Conservation (phyloP, 1,140 invertebrate species). For the Galleria mellonella region DNA sequence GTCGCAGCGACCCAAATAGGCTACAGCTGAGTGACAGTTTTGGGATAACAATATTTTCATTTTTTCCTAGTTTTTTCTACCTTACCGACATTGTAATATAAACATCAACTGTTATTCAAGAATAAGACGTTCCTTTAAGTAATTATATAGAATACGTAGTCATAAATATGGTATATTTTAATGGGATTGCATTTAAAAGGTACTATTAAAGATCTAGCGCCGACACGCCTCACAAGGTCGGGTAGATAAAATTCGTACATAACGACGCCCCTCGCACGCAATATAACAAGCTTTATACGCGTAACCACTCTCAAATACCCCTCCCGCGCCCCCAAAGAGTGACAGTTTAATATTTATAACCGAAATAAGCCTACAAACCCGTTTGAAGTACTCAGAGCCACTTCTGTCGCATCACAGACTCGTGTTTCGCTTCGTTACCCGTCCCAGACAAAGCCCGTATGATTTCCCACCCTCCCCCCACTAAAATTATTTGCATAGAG, state of each 20-base stretch:
- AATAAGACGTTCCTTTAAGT: too few species aligned
- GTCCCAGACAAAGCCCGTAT: conserved; percentile 65
- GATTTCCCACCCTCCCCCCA: conserved; percentile 37
- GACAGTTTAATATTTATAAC: conserved; percentile 53
- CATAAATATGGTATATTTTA: too few species aligned
- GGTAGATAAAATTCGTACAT: conserved; percentile 14
- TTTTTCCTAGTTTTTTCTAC: too few species aligned
- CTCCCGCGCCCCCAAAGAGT: conserved; percentile 13
- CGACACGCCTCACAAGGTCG: conserved; percentile 18
- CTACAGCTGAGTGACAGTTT: too few species aligned
- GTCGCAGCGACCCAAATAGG: too few species aligned
- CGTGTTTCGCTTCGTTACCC: conserved; percentile 58
- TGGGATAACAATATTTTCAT: too few species aligned
- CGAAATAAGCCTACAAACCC: conserved; percentile 43
- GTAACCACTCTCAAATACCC: conserved; percentile 33
- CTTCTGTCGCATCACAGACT: conserved; percentile 43
- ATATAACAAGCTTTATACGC: conserved; percentile 33
- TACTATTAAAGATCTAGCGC: neutral
- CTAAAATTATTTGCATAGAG: conserved; percentile 69
- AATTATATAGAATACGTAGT: too few species aligned
- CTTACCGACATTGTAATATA: too few species aligned
- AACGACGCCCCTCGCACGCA: conserved; percentile 24
- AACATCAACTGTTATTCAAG: too few species aligned
- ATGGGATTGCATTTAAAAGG: too few species aligned
- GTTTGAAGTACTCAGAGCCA: conserved; percentile 46